A percentile compares a stretch with the other conserved stretches of the same genome.
phyloP scores from a whole-genome alignment of 92 coral and sea anemone species.

The Porites divaricata region DNA sequence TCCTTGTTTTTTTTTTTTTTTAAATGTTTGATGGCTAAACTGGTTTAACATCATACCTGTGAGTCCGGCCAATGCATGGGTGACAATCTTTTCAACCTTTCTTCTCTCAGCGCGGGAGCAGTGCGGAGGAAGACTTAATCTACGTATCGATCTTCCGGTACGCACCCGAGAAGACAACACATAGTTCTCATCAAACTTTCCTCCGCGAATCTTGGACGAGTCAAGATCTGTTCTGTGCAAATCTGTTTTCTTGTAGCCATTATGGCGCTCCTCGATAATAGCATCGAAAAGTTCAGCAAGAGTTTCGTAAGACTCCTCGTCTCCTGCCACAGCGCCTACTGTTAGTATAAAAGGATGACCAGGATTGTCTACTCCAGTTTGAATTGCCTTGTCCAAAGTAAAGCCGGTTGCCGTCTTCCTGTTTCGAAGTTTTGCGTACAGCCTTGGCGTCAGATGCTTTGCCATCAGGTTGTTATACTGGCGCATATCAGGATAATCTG shows the following conservation, averaged over 20 bases:
- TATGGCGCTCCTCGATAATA: conserved; percentile 94
- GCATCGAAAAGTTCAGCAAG: conserved; percentile 93
- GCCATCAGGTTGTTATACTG: conserved; percentile 96
- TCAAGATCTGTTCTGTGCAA: conserved; percentile 87
- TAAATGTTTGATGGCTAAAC: too few species aligned
- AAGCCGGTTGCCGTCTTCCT: conserved; percentile 79
- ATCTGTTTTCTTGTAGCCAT: conserved; percentile 86
- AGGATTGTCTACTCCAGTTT: conserved; percentile 94
- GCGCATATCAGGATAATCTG: conserved; percentile 92
- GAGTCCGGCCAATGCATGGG: conserved; percentile 83
- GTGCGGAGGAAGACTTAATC: conserved; percentile 90
- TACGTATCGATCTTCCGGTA: conserved; percentile 91
- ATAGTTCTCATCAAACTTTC: conserved; percentile 83
- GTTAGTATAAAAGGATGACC: conserved; percentile 95
- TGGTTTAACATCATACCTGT: conserved; percentile 54
- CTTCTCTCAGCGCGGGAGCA: conserved; percentile 97
- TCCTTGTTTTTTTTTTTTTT: too few species aligned
- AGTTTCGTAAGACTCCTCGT: conserved; percentile 83
- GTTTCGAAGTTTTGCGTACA: conserved; percentile 86
- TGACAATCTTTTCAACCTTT: conserved; percentile 82
- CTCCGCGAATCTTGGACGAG: conserved; percentile 80
- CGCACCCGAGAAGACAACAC: conserved; percentile 94
- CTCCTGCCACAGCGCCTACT: conserved; percentile 96
- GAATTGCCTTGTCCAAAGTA: conserved; percentile 90
- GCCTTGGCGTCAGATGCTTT: conserved; percentile 86